These are phyloP conservation scores for Uropsilus gracilis DNA, from an alignment of 2,113 vertebrate genomes.

Conservation along the genomic window DNA sequence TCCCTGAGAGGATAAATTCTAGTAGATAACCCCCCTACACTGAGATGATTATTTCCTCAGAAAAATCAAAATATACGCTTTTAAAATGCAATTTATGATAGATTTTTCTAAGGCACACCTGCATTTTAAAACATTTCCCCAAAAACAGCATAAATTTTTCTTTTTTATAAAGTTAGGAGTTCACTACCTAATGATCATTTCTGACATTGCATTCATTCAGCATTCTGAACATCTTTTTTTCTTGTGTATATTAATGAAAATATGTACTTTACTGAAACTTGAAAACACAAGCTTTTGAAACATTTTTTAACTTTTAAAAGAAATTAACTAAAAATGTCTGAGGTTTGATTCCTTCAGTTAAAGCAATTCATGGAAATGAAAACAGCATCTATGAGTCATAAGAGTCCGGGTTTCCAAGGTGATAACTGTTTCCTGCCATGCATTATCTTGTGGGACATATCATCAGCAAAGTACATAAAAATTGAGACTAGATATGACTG, in stretches of 20 bases:
- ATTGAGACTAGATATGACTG: neutral
- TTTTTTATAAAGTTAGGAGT: conserved; percentile 32
- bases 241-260: neutral
- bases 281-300: neutral
- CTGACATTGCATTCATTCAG: neutral
- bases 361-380: neutral
- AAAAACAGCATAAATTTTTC: neutral
- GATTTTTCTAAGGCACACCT: neutral
- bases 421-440: neutral
- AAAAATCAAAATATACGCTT: conserved; percentile 4
- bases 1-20: conserved; percentile 64
- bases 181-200: conserved; percentile 15
- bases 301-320: neutral
- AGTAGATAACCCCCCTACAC: conserved; percentile 36
- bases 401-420: neutral
- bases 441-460: neutral
- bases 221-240: neutral
- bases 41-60: conserved; percentile 49
- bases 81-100: neutral
- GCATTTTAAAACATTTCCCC: conserved; percentile 4
- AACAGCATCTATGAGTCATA: neutral
- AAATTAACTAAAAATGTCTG: neutral
- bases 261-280: neutral
- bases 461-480: neutral
- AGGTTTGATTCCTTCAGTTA: neutral